Percentiles rank a stretch among this genome's conserved stretches.
phyloP scores from a whole-genome alignment of 1,140 invertebrate genomes.

The Drosophila tristis region DNA sequence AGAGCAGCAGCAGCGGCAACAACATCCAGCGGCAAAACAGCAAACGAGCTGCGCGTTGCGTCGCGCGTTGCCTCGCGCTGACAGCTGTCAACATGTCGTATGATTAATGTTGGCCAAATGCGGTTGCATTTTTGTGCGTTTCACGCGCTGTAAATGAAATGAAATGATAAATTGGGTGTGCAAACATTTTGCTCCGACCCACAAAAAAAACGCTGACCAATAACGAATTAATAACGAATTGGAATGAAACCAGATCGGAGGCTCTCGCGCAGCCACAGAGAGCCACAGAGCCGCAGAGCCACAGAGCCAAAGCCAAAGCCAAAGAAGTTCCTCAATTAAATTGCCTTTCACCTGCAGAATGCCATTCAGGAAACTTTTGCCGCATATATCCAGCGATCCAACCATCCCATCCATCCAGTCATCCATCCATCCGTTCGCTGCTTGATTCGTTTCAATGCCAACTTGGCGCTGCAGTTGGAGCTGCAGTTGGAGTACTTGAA shows the following conservation, averaged over 20 bases:
- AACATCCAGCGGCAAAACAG: conserved; percentile 24
- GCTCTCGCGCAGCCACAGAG: too few relatives aligned
- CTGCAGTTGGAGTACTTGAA: background rate
- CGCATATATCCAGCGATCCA: conserved; percentile 16
- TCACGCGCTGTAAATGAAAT: conserved; percentile 38
- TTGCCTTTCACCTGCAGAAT: conserved; percentile 49
- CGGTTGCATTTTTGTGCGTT: conserved; percentile 65
- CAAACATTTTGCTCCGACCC: conserved; percentile 40
- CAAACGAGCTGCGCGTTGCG: background rate
- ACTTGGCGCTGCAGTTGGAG: conserved; percentile 42
- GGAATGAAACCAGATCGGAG: conserved; percentile 6
- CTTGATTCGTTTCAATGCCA: background rate
- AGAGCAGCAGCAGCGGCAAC: conserved; percentile 13
- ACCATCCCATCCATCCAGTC: background rate
- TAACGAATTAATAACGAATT: conserved; percentile 47
- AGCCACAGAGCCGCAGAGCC: too few relatives aligned
- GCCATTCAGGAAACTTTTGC: conserved; percentile 46
- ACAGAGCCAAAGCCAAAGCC: too few relatives aligned
- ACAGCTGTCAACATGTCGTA: conserved; percentile 80
- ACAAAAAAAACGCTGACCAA: conserved; percentile 24
- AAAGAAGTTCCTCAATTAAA: conserved; percentile 59
- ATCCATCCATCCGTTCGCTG: conserved; percentile 9
- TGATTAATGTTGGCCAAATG: conserved; percentile 77
- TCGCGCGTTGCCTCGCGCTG: conserved; percentile 59
- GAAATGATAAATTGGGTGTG: conserved; percentile 59